These are phyloP conservation scores for Echeneis naucrates DNA, from an alignment of 2,797 vertebrate genomes.

Conservation along the genomic window DNA sequence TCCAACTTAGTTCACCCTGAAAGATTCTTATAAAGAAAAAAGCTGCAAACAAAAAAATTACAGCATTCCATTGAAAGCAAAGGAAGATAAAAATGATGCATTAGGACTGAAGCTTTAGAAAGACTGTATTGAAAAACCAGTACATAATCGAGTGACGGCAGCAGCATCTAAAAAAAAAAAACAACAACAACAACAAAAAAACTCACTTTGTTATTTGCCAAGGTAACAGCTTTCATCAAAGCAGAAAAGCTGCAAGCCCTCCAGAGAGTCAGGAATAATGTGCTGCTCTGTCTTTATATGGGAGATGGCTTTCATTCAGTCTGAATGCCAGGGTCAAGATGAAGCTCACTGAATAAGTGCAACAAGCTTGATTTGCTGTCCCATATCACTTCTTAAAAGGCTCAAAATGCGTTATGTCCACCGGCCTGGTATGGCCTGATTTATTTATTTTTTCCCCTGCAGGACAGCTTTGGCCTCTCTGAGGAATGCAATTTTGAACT, in stretches of 20 bases:
- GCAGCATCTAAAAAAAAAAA: conserved; percentile 63
- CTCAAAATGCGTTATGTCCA: conserved; percentile 18
- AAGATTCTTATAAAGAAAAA: conserved; percentile 1
- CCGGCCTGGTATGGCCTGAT: conserved; percentile 10
- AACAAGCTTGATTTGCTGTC: conserved; percentile 53
- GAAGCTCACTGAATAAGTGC: conserved; percentile 55
- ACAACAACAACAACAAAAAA: too few relatives aligned
- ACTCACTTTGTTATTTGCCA: conserved; percentile 64
- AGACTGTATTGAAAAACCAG: conserved; percentile 61
- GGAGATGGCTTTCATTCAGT: conserved; percentile 64
- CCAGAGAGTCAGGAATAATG: conserved; percentile 58
- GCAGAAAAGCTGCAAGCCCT: conserved; percentile 55
- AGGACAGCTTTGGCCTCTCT: conserved; percentile 15
- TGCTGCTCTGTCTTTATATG: conserved; percentile 51
- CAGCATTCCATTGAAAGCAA: conserved; percentile 35
- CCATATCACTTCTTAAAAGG: conserved; percentile 48
- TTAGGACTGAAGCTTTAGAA: conserved; percentile 56
- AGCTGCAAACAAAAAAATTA: not conserved
- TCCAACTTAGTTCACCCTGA: conserved; percentile 34
- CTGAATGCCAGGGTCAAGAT: conserved; percentile 65
- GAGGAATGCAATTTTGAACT: conserved; percentile 23
- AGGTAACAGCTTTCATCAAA: conserved; percentile 72
- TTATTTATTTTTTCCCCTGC: conserved; percentile 14
- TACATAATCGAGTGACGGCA: conserved; percentile 66
- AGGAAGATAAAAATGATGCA: conserved; percentile 39